Conservation (phyloP, 2,888 invertebrate species). For the Hemicrepidius hirtus region DNA sequence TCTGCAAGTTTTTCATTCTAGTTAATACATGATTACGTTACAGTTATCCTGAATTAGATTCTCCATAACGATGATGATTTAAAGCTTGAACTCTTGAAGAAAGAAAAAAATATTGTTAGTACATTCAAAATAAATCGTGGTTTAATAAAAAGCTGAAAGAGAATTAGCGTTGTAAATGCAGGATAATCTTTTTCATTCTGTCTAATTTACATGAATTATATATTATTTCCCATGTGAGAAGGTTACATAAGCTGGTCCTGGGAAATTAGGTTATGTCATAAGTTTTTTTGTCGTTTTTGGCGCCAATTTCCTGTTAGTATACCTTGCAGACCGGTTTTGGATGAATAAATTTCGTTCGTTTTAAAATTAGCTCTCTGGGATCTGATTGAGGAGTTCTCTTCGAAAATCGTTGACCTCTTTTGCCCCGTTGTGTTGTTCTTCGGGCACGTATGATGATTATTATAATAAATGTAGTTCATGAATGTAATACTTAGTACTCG, state of each 20-base stretch:
- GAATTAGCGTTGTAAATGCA: conserved; percentile 22
- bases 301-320: conserved; percentile 55
- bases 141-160: background rate
- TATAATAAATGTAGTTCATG: conserved; percentile 46
- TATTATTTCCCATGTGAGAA: conserved; percentile 44
- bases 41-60: conserved; percentile 10
- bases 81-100: background rate
- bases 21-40: conserved; percentile 3
- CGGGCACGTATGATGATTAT: conserved; percentile 40
- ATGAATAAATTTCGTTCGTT: conserved; percentile 51
- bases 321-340: conserved; percentile 52
- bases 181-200: conserved; percentile 29
- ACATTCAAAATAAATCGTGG: no score
- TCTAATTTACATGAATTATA: conserved; percentile 38
- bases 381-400: conserved; percentile 44
- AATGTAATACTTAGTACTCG: conserved; percentile 31
- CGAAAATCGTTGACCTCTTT: conserved; percentile 47
- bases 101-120: background rate
- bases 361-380: conserved; percentile 46
- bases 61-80: background rate
- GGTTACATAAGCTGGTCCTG: conserved; percentile 46
- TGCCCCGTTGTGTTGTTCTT: conserved; percentile 19
- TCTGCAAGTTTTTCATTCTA: conserved; percentile 6
- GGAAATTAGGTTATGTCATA: conserved; percentile 54
- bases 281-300: conserved; percentile 51